Evolutionary conservation across 2,113 vertebrate genomes (phyloP).

Genomic region (Pseudolaguvia tuberculata): DNA sequence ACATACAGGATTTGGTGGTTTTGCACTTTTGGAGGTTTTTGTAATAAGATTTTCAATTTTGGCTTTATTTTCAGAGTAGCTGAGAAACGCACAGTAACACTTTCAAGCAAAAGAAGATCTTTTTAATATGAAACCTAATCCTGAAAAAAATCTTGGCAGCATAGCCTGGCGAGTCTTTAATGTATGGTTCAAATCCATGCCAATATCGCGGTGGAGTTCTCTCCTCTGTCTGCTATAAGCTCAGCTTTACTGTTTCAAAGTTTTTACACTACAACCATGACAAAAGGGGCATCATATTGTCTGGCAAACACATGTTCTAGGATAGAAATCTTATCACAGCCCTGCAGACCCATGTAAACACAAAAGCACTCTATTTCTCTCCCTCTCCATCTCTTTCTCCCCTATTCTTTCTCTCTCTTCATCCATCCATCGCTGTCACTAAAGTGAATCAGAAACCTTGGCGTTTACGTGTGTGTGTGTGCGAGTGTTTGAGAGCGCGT

Average conservation of each 20-base stretch:
- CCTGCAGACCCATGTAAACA: constrained; percentile 59
- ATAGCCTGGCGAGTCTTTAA: constrained; percentile 51
- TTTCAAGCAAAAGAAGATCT: constrained; percentile 48
- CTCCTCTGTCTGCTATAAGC: constrained; percentile 42
- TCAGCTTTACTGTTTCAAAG: constrained; percentile 46
- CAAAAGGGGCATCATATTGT: constrained; percentile 57
- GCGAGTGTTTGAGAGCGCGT: constrained; percentile 19
- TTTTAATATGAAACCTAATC: constrained; percentile 57
- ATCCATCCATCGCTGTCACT: constrained; percentile 49
- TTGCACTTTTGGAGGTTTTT: constrained; percentile 30
- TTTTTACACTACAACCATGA: constrained; percentile 51
- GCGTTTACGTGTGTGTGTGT: background rate
- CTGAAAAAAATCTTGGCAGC: constrained; percentile 50
- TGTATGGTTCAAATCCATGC: constrained; percentile 50
- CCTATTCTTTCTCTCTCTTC: constrained; percentile 23
- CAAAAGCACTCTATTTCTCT: constrained; percentile 49
- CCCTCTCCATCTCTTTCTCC: constrained; percentile 33
- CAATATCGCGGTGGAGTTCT: constrained; percentile 49
- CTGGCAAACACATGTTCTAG: constrained; percentile 52
- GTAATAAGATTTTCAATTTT: too few species aligned
- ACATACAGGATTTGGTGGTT: constrained; percentile 22
- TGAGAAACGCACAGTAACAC: constrained; percentile 32
- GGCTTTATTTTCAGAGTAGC: too few species aligned
- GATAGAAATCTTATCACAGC: constrained; percentile 60
- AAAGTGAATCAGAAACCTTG: constrained; percentile 42